phyloP scores from a whole-genome alignment of 53 echinoderm and acorn worm species.

The Patiria pectinifera region DNA sequence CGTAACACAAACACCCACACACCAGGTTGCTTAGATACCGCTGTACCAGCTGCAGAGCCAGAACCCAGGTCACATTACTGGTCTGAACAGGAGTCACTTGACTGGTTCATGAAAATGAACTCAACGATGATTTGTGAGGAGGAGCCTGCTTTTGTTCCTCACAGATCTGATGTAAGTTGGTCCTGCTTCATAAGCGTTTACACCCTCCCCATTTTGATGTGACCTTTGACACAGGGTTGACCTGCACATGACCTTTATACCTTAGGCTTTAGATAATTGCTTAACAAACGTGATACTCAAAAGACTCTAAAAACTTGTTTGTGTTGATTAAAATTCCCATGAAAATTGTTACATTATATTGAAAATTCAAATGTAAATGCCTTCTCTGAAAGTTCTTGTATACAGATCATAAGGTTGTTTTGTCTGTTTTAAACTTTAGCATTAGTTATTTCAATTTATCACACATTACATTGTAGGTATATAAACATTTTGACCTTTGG shows the following conservation, averaged over 20 bases:
- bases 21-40: constrained; percentile 78
- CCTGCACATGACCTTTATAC: background rate
- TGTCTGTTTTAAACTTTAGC: too few relatives aligned
- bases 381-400: too few relatives aligned
- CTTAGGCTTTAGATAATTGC: too few relatives aligned
- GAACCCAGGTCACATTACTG: constrained; percentile 30
- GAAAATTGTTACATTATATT: background rate
- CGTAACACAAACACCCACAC: constrained; percentile 79
- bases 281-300: too few relatives aligned
- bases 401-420: too few relatives aligned
- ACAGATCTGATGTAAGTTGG: constrained; percentile 78
- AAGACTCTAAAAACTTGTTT: too few relatives aligned
- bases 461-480: too few relatives aligned
- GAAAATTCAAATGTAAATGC: background rate
- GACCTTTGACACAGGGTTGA: background rate
- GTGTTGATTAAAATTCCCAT: too few relatives aligned
- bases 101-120: constrained; percentile 32
- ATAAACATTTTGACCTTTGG: too few relatives aligned
- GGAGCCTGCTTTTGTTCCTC: constrained; percentile 81
- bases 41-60: constrained; percentile 68
- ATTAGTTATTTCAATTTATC: too few relatives aligned
- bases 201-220: background rate
- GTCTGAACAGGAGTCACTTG: constrained; percentile 47
- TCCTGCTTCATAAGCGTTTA: background rate
- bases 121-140: constrained; percentile 72